phyloP scores from a whole-genome alignment of 2,888 invertebrate genomes.

The Andrena bucephala region DNA sequence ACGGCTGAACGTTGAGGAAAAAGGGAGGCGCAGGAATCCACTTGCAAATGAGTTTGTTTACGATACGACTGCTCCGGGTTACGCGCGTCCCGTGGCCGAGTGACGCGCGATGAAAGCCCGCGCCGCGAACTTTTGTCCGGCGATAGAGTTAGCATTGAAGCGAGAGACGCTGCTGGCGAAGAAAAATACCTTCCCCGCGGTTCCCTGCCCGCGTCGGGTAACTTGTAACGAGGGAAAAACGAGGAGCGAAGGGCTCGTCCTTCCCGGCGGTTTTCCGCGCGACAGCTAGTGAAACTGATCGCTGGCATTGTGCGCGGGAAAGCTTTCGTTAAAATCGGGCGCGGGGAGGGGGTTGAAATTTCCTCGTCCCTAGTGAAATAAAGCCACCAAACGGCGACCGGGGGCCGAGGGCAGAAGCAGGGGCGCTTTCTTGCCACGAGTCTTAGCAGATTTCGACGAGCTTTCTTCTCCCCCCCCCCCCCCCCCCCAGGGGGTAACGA shows the following conservation, averaged over 20 bases:
- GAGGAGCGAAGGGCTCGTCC: not conserved
- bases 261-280: slow-evolving; percentile 17
- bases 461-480: not conserved
- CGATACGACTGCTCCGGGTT: slow-evolving; percentile 39
- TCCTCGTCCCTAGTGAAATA: slow-evolving; percentile 5
- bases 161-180: not conserved
- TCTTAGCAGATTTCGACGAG: slow-evolving; percentile 3
- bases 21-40: slow-evolving; percentile 28
- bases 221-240: slow-evolving; percentile 20
- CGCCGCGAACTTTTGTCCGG: slow-evolving; percentile 25
- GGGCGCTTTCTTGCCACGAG: not conserved
- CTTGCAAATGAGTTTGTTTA: slow-evolving; percentile 55
- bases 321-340: slow-evolving; percentile 16
- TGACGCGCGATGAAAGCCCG: slow-evolving; percentile 5
- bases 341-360: not conserved
- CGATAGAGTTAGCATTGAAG: slow-evolving; percentile 37
- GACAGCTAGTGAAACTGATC: slow-evolving; percentile 45
- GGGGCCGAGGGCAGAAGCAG: not conserved
- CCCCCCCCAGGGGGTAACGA: not conserved
- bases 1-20: not conserved
- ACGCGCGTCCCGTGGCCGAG: slow-evolving; percentile 21
- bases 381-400: too few species aligned
- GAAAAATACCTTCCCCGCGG: not conserved
- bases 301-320: slow-evolving; percentile 9
- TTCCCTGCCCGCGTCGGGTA: slow-evolving; percentile 9